Evolutionary conservation across 2,113 vertebrate genomes (phyloP), one percentile per base, ranked within the genome.

Genomic region (Empidonax alnorum): DNA sequence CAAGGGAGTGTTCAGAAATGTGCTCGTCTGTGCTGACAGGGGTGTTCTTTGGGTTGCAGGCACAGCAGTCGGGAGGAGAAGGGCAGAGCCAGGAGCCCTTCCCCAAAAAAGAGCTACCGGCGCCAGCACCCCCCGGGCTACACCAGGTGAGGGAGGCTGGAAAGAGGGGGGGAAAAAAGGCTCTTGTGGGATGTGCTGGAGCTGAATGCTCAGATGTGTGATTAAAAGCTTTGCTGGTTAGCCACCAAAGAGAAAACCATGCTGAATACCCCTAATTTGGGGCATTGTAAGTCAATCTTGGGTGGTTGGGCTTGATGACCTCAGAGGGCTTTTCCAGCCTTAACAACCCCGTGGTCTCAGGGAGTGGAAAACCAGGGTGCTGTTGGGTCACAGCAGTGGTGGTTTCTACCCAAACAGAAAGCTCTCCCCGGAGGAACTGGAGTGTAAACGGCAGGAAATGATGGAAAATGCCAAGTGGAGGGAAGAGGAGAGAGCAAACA

Each of bases 381-480:
- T 39, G 0, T 7, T 10, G 28, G 1, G 6, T 49, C 23, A 6
- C 59, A 33, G 44, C 31, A 5, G 16, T 2, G 19, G 1, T 15
- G 33, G 21, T 86, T 88, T 65, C 61, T 93, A 2, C 83, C n/a
- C 39, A 31, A 84, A 84, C 61, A 99, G 99, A 59, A 98, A 98
- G 52, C 96, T 99, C 35, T 98, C 99, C 3, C 92, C 98, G 0
- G 99, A 99, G 56, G 99, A 99, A 35, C 98, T 99, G n/a, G 99
- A 99, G 91, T 89, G 87, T 7, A 99, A 97, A 74, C 98, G 99
- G 53, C 97, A 93, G 58, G 98, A 99, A 76, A 99, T 99, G 99
- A 98, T 99, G 98, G 98, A 98, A 30, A 98, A 99, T 12, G 99
- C 99, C 63, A 98, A 98, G 84, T 98, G 99, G 98, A 97, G 99